Conservation (phyloP, 2,797 vertebrate genomes). For the Pseudochirops cupreus region DNA sequence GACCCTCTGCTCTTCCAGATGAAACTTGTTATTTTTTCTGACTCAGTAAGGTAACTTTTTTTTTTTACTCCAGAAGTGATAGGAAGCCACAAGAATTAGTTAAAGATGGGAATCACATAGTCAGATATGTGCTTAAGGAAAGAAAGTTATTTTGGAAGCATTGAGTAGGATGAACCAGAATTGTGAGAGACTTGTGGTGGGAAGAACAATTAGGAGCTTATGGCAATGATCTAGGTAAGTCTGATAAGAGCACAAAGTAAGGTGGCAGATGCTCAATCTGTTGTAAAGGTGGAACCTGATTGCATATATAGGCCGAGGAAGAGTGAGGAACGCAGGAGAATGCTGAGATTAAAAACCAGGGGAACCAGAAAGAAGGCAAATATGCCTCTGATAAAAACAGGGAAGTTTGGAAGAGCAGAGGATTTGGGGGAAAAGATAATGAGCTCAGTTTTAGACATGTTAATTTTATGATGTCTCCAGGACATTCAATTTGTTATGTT, state of each 20-base stretch:
- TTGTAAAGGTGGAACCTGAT: neutral
- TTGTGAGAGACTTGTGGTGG: neutral
- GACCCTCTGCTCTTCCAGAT: too few relatives aligned
- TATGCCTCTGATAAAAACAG: neutral
- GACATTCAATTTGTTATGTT: neutral
- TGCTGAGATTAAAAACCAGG: neutral
- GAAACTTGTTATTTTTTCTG: too few relatives aligned
- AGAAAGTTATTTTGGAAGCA: neutral
- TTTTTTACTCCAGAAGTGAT: neutral
- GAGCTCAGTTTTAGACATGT: neutral
- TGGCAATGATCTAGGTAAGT: too few relatives aligned
- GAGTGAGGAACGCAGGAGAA: neutral
- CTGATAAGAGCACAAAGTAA: neutral
- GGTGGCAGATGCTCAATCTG: neutral
- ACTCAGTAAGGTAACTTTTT: too few relatives aligned
- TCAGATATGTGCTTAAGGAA: neutral
- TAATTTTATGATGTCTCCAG: neutral
- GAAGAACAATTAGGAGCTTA: too few relatives aligned
- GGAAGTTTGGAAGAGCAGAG: neutral
- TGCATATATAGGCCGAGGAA: neutral
- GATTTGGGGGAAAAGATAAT: neutral
- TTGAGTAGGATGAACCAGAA: neutral
- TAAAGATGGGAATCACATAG: neutral
- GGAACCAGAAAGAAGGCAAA: neutral
- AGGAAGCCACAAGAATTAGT: neutral